phyloP scores from a whole-genome alignment of 1,140 invertebrate species.

The Philotrypesis tridentata region DNA sequence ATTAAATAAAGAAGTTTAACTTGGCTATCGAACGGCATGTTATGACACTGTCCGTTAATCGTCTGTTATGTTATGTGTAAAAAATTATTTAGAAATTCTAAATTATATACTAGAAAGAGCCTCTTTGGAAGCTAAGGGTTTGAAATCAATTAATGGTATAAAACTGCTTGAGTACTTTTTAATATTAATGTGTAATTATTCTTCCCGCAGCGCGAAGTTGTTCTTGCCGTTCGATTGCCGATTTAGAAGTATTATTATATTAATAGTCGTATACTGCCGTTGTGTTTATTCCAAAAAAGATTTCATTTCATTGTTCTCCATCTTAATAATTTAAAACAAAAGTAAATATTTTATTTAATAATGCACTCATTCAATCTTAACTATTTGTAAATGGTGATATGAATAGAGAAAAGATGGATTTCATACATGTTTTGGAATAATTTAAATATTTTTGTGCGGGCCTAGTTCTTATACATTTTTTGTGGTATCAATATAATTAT shows the following conservation, averaged over 20 bases:
- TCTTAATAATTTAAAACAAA: background rate
- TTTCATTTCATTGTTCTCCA: conserved; percentile 39
- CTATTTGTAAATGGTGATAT: conserved; percentile 31
- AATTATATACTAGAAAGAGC: conserved; percentile 11
- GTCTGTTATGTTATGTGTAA: conserved; percentile 35
- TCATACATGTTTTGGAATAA: conserved; percentile 46
- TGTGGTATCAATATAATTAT: conserved; percentile 55
- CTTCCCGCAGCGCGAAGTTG: background rate
- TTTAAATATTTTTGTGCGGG: conserved; percentile 51
- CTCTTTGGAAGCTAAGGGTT: conserved; percentile 5
- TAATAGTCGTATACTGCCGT: conserved; percentile 42
- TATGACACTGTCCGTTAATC: conserved; percentile 21
- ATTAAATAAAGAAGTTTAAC: conserved; percentile 41
- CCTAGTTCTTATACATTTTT: conserved; percentile 58
- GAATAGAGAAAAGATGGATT: conserved; percentile 19
- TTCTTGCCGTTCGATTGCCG: conserved; percentile 43
- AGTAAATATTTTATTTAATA: background rate
- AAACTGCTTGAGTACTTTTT: background rate
- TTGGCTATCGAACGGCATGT: conserved; percentile 44
- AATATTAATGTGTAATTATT: conserved; percentile 2
- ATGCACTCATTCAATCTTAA: conserved; percentile 5
- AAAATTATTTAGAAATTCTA: conserved; percentile 17
- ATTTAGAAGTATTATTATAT: conserved; percentile 48
- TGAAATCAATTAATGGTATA: conserved; percentile 3
- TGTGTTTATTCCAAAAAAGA: conserved; percentile 45